These are phyloP conservation scores for Rotaria socialis DNA, from an alignment of 2,888 invertebrate species.

Conservation along the genomic window DNA sequence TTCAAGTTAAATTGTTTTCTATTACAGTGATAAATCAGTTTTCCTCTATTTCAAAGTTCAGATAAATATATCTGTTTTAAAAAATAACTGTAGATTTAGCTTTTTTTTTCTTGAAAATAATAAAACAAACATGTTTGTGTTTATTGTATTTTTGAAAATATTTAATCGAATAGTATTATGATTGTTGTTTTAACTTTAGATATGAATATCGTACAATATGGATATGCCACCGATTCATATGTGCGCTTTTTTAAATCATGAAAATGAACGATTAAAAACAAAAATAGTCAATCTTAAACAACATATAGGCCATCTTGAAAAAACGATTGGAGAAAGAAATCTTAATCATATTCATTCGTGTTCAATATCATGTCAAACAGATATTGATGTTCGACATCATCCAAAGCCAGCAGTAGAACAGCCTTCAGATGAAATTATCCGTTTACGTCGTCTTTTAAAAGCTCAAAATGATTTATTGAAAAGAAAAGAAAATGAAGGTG, in stretches of 20 bases:
- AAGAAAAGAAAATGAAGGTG: constrained; percentile 52
- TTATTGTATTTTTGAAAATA: neutral
- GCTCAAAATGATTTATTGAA: constrained; percentile 53
- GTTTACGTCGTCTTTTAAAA: constrained; percentile 48
- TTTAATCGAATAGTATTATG: neutral
- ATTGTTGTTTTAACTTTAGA: neutral
- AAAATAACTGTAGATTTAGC: neutral
- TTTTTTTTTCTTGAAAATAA: neutral
- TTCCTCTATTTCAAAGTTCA: neutral
- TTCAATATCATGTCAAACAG: constrained; percentile 17
- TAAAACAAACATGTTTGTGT: too few relatives aligned
- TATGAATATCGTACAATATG: neutral
- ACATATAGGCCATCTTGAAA: constrained; percentile 49
- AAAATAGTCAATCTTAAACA: constrained; percentile 50
- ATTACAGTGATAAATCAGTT: neutral
- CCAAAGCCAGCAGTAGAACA: neutral
- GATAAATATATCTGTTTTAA: neutral
- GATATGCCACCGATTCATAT: constrained; percentile 27
- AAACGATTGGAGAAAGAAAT: constrained; percentile 49
- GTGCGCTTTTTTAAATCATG: constrained; percentile 48
- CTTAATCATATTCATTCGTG: constrained; percentile 50
- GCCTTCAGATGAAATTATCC: neutral
- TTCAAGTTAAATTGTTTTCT: too few relatives aligned
- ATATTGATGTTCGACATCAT: neutral
- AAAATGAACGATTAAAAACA: constrained; percentile 51